Evolutionary conservation across 2,888 invertebrate genomes (phyloP), one percentile per base, ranked within the genome.

Genomic region (Homarus gammarus): DNA sequence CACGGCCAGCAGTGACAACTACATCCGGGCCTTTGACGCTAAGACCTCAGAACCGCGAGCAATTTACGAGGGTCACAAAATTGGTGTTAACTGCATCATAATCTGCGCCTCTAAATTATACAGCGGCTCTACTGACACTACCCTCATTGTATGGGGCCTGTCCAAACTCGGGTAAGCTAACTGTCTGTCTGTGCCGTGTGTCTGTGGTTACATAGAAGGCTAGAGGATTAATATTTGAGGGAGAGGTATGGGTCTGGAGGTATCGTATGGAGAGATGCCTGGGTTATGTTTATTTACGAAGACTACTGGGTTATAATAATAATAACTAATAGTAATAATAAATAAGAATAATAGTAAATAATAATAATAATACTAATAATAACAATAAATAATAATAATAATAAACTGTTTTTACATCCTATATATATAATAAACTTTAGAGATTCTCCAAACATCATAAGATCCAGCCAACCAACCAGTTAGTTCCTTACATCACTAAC

Each of bases 121-220:
- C 92, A 94, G 94, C 1, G 94, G 94, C 0, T 94, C 94, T 0
- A 94, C 94, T 90, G 94, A 94, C 91, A 94, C 94, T 1, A 93
- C 93, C 3, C 51, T 92, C 40, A 90, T 88, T 40, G 89, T 89
- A n/a, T 92, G 92, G 92, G 70, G 89, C 82, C 56, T 91, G 15
- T 40, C 51, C 3, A 77, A 85, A 12, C 56, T 51, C 44, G 61
- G 49, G 87, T 87, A 64, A 64, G 5, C 12, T 56, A 22, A 18
- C 56, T 12, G 10, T 49, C 44, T 12, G 56, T 18, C 56, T 5
- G 5, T 5, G 56, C 22, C 56, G 0, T n/a, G n/a, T n/a, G n/a
- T 15, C 22, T 15, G 22, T 15, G 12, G 10, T 1, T 5, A 22
- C 22, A 18, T 56, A 22, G 3, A 56, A 12, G 22, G 44, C 44